Evolutionary conservation across 2,797 vertebrate genomes (phyloP), one percentile per base, ranked within the genome.

Genomic region (Amblyraja radiata): DNA sequence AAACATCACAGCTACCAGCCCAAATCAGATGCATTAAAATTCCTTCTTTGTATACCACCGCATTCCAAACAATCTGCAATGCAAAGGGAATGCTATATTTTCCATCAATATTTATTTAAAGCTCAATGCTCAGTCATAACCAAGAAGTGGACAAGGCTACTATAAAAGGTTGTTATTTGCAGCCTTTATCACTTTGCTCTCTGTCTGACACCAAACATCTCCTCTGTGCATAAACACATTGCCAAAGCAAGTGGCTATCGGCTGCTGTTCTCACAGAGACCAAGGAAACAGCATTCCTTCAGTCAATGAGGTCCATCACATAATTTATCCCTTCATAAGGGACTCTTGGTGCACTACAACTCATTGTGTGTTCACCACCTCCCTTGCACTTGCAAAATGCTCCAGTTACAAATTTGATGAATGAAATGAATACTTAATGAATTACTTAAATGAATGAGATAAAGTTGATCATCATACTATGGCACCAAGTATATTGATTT

Each of bases 51-150:
- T 90, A 74, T 65, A 93, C 25, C 77, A 63, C n/a, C 13, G 46
- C 32, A 92, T 63, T 80, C 93, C 25, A 93, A 93, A 86, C 10
- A 91, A 93, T 92, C 90, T 76, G 90, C 90, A 28, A 46, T 58
- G 90, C 71, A 92, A 92, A 76, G 71, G 90, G 90, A 92, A 93
- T 39, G 73, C 2, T 76, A 81, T 93, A 54, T 78, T 46, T n/a
- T 16, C 93, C 93, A 93, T 81, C 93, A 93, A 90, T 18, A 93
- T 93, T 74, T 65, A 93, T 84, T 93, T 90, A 93, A 94, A 93
- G 78, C 90, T 93, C 63, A 93, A 46, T 90, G 13, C 0, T 5
- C 21, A 68, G 1, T 0, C 39, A 65, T 93, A 90, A 92, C 54
- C 90, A 46, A 83, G 93, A 93, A 92, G 90, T 92, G 73, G 90